Evolutionary conservation across 2,888 invertebrate genomes (phyloP).

Genomic region (Ypsolopha scabrella): DNA sequence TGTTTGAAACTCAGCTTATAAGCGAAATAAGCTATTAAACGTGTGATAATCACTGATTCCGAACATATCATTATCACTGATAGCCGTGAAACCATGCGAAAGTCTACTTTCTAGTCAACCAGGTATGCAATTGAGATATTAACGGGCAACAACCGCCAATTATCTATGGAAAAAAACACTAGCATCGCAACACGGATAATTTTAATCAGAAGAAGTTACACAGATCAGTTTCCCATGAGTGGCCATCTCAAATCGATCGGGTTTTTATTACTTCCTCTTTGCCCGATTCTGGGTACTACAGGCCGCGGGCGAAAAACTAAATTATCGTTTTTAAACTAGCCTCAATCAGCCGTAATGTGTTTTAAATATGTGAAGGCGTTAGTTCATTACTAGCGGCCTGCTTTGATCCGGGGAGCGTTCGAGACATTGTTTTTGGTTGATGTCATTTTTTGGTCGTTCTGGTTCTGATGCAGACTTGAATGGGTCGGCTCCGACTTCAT

Average conservation of each 20-base stretch:
- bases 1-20: background rate
- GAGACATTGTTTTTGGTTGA: conserved; percentile 12
- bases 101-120: conserved; percentile 1
- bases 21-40: conserved; percentile 1
- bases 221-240: conserved; percentile 4
- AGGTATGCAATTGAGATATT: conserved; percentile 8
- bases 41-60: background rate
- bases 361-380: conserved; percentile 37
- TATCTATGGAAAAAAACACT: background rate
- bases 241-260: conserved; percentile 5
- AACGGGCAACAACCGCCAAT: conserved; percentile 3
- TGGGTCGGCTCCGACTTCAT: background rate
- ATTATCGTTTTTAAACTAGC: conserved; percentile 21
- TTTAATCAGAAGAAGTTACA: conserved; percentile 1
- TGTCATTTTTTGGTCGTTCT: conserved; percentile 13
- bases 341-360: conserved; percentile 38
- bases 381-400: conserved; percentile 24
- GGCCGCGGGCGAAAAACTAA: conserved; percentile 8
- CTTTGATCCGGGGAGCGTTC: conserved; percentile 22
- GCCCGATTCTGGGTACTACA: conserved; percentile 4
- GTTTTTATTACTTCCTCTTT: conserved; percentile 9
- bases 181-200: background rate
- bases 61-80: conserved; percentile 2
- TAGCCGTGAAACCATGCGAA: background rate
- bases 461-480: background rate